Percentiles rank a stretch among this genome's conserved stretches.
These are phyloP conservation scores for Stigmatopora nigra DNA, from an alignment of 2,113 vertebrate genomes.

Conservation along the genomic window DNA sequence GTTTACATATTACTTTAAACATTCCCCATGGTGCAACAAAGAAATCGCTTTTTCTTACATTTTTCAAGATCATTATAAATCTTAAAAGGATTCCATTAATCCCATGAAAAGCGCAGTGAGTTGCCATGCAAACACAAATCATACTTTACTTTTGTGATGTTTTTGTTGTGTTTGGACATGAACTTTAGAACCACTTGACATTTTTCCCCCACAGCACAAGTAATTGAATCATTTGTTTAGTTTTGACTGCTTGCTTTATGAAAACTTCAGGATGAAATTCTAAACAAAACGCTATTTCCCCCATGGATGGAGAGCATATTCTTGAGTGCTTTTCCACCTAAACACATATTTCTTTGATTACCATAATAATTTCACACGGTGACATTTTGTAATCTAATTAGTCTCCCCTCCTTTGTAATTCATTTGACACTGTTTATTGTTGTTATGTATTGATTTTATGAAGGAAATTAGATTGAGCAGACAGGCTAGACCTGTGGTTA, in stretches of 20 bases:
- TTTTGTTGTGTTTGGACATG: background rate
- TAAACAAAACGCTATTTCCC: background rate
- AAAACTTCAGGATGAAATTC: background rate
- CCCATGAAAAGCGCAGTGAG: conserved; percentile 16
- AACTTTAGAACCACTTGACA: conserved; percentile 1
- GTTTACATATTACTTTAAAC: conserved; percentile 5
- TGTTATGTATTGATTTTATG: background rate
- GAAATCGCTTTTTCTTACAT: conserved; percentile 16
- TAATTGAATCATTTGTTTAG: conserved; percentile 21
- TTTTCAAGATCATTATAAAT: conserved; percentile 5
- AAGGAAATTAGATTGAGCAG: background rate
- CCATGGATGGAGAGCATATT: background rate
- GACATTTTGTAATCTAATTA: background rate
- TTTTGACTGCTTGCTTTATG: conserved; percentile 2
- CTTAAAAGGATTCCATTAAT: background rate
- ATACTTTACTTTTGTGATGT: background rate
- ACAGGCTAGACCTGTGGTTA: background rate
- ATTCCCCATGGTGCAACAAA: background rate
- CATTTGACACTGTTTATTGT: background rate
- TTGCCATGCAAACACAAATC: conserved; percentile 8
- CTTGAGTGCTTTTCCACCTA: background rate
- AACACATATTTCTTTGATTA: background rate
- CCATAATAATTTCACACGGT: background rate
- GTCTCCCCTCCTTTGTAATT: background rate
- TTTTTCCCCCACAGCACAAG: conserved; percentile 10